Conservation (phyloP, 2,888 invertebrate genomes). For the Rhorus exstirpatorius region DNA sequence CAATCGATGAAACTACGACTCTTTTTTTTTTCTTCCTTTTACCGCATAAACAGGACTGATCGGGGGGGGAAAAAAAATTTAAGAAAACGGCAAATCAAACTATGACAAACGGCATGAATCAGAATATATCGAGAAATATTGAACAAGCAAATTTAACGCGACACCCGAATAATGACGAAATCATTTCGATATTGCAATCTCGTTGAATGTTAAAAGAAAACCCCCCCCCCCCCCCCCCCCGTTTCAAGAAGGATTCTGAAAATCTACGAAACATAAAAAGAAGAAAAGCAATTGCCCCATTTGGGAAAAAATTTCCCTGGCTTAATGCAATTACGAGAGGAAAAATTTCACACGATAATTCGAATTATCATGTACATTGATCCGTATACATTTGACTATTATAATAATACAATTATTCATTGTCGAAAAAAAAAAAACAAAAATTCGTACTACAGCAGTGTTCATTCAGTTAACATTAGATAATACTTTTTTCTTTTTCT, state of each 20-base stretch:
- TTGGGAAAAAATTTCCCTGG: conserved; percentile 6
- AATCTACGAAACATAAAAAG: conserved; percentile 27
- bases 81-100: conserved; percentile 37
- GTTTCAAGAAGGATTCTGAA: conserved; percentile 25
- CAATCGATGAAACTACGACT: conserved; percentile 22
- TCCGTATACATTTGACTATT: conserved; percentile 29
- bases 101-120: conserved; percentile 35
- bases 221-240: too few relatives aligned
- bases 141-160: conserved; percentile 54
- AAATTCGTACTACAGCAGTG: conserved; percentile 60
- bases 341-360: conserved; percentile 29
- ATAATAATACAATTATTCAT: conserved; percentile 43
- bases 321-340: conserved; percentile 16
- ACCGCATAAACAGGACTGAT: conserved; percentile 72
- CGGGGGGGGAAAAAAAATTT: neutral
- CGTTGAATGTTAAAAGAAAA: conserved; percentile 31
- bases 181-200: conserved; percentile 46
- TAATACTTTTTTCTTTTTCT: conserved; percentile 65
- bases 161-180: conserved; percentile 40
- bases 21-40: conserved; percentile 25
- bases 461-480: conserved; percentile 67
- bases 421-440: too few relatives aligned
- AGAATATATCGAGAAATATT: conserved; percentile 49
- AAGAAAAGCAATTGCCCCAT: conserved; percentile 2
- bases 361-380: conserved; percentile 25